A percentile compares a stretch with the other conserved stretches of the same genome.
phyloP scores from a whole-genome alignment of 2,797 vertebrate genomes.

The Acanthopagrus latus region DNA sequence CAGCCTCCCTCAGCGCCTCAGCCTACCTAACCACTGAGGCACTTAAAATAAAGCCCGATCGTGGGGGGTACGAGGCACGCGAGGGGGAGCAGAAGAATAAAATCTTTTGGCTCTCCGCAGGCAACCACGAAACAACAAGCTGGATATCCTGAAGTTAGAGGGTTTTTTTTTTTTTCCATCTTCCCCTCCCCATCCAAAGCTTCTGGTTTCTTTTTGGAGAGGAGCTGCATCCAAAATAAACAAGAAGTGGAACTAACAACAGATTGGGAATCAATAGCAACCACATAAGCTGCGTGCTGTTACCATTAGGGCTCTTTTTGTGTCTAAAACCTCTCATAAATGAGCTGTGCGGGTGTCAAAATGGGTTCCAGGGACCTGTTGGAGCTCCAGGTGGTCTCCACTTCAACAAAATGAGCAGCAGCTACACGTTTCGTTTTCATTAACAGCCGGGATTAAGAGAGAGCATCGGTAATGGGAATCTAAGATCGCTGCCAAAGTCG shows the following conservation, averaged over 20 bases:
- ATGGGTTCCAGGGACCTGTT: slow-evolving; percentile 32
- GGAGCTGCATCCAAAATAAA: slow-evolving; percentile 51
- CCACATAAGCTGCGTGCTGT: slow-evolving; percentile 16
- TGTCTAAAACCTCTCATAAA: slow-evolving; percentile 26
- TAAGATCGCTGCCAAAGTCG: slow-evolving; percentile 52
- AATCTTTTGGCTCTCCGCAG: slow-evolving; percentile 44
- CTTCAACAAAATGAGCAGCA: slow-evolving; percentile 17
- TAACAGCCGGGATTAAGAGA: slow-evolving; percentile 42
- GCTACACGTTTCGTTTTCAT: slow-evolving; percentile 52
- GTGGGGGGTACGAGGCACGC: slow-evolving; percentile 32
- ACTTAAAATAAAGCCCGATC: slow-evolving; percentile 37
- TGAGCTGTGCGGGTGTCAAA: slow-evolving; percentile 30
- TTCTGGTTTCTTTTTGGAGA: slow-evolving; percentile 14
- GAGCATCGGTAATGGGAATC: slow-evolving; percentile 26
- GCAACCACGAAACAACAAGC: slow-evolving; percentile 56
- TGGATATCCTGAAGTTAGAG: slow-evolving; percentile 37
- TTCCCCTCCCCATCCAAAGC: slow-evolving; percentile 12
- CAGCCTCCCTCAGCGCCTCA: slow-evolving; percentile 23
- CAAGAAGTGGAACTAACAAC: slow-evolving; percentile 35
- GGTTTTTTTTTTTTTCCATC: slow-evolving; percentile 17
- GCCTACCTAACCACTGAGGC: slow-evolving; percentile 32
- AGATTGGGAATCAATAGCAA: slow-evolving; percentile 31
- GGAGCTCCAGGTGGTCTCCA: slow-evolving; percentile 39
- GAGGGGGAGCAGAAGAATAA: slow-evolving; percentile 52
- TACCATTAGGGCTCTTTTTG: not conserved